phyloP scores from a whole-genome alignment of 2,888 invertebrate genomes.

The Trichogramma dendrolimi region DNA sequence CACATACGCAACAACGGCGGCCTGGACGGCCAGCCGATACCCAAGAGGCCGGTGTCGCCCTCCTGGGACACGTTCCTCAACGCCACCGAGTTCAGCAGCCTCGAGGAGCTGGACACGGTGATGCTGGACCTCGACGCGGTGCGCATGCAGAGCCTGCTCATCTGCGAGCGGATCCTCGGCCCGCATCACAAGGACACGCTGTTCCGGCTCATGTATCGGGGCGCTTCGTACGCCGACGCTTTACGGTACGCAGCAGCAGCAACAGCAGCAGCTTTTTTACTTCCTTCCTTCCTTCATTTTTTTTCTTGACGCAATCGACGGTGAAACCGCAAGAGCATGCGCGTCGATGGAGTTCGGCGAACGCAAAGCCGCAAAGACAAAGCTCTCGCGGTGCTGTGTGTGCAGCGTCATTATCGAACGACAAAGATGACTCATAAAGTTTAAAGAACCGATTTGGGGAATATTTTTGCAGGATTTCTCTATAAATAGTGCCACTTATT shows the following conservation, averaged over 20 bases:
- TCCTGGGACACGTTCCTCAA: slow-evolving; percentile 63
- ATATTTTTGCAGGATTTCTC: no score
- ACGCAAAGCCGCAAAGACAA: no score
- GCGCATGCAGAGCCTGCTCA: slow-evolving; percentile 81
- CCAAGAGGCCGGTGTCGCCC: slow-evolving; percentile 58
- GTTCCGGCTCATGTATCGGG: slow-evolving; percentile 70
- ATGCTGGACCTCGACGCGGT: slow-evolving; percentile 79
- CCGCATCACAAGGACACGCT: slow-evolving; percentile 82
- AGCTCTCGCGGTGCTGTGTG: no score
- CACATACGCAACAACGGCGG: slow-evolving; percentile 54
- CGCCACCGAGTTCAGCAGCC: slow-evolving; percentile 69
- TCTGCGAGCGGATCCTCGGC: slow-evolving; percentile 83
- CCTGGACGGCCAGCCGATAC: slow-evolving; percentile 42
- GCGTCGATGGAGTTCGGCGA: neutral
- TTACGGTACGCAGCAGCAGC: slow-evolving; percentile 51
- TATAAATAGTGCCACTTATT: no score
- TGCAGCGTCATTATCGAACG: no score
- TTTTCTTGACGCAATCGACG: neutral
- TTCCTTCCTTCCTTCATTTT: neutral
- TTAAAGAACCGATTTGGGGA: no score
- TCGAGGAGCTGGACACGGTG: slow-evolving; percentile 69
- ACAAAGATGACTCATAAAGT: no score
- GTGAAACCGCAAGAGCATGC: neutral
- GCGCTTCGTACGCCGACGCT: slow-evolving; percentile 70
- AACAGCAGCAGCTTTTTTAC: slow-evolving; percentile 23